phyloP scores from a whole-genome alignment of 37 sponge, comb jelly and placozoan genomes.

The Geodia barretti region DNA sequence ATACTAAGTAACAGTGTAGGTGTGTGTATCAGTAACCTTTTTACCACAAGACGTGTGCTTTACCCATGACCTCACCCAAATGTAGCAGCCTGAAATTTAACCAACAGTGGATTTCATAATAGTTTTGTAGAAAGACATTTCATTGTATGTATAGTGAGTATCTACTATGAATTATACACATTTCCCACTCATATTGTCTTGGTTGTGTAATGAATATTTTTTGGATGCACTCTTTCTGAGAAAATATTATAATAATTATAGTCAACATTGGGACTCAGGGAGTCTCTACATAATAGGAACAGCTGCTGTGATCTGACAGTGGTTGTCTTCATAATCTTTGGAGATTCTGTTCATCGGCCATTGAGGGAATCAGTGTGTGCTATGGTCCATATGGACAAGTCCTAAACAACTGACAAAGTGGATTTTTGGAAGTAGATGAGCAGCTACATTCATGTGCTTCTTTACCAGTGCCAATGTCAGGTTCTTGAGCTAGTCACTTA shows the following conservation, averaged over 20 bases:
- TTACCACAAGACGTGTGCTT: too few relatives aligned
- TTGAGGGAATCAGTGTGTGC: not conserved
- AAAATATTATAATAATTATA: too few relatives aligned
- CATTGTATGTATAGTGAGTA: too few relatives aligned
- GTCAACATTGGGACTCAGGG: not conserved
- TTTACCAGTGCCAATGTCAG: not conserved
- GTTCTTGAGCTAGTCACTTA: not conserved
- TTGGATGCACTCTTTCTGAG: conserved; percentile 69
- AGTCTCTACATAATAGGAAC: not conserved
- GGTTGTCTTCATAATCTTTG: not conserved
- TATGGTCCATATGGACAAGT: not conserved
- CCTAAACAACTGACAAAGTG: not conserved
- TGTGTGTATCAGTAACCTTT: too few relatives aligned
- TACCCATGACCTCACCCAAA: too few relatives aligned
- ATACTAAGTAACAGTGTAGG: too few relatives aligned
- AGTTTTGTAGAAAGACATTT: too few relatives aligned
- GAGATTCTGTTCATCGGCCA: not conserved
- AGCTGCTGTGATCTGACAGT: not conserved
- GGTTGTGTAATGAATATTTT: conserved; percentile 76
- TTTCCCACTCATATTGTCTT: too few relatives aligned
- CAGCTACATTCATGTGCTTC: not conserved
- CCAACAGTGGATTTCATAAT: too few relatives aligned
- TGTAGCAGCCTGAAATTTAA: too few relatives aligned
- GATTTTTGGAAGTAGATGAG: not conserved
- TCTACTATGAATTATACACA: too few relatives aligned